Evolutionary conservation across 2,113 vertebrate species (phyloP).

Genomic region (Cololabis saira): DNA sequence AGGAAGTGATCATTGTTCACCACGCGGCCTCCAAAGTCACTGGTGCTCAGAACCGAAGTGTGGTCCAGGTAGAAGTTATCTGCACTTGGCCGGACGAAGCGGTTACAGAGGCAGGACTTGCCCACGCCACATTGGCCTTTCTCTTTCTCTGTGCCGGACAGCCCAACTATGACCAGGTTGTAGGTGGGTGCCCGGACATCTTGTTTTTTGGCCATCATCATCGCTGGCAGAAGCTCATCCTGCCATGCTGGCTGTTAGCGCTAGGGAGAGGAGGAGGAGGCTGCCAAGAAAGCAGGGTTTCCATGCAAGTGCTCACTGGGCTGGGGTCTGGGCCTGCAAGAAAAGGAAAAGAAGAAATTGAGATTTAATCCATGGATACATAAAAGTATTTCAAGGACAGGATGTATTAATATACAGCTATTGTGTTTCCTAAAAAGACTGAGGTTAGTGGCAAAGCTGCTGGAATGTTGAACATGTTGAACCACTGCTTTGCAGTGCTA

Average conservation of each 20-base stretch:
- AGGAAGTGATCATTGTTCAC: slow-evolving; percentile 99
- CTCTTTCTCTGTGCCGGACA: slow-evolving; percentile 98
- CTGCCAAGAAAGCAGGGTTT: slow-evolving; percentile 64
- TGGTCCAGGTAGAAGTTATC: slow-evolving; percentile 96
- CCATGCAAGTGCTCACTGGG: slow-evolving; percentile 75
- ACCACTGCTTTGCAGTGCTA: slow-evolving; percentile 21
- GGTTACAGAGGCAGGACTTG: slow-evolving; percentile 97
- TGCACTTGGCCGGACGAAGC: slow-evolving; percentile 92
- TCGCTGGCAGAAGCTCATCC: slow-evolving; percentile 87
- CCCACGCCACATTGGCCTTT: slow-evolving; percentile 96
- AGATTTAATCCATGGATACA: slow-evolving; percentile 44
- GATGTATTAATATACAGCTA: slow-evolving; percentile 39
- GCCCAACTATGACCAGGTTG: slow-evolving; percentile 93
- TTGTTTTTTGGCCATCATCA: slow-evolving; percentile 99
- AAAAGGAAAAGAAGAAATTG: slow-evolving; percentile 30
- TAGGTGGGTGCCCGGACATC: slow-evolving; percentile 94
- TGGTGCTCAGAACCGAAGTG: slow-evolving; percentile 97
- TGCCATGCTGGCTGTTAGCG: slow-evolving; percentile 82
- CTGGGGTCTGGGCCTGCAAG: slow-evolving; percentile 59
- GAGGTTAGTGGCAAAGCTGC: slow-evolving; percentile 64
- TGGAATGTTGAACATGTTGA: slow-evolving; percentile 50
- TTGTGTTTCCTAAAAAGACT: slow-evolving; percentile 72
- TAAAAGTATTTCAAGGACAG: slow-evolving; percentile 27
- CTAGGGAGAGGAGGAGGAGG: slow-evolving; percentile 67
- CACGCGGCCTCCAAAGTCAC: slow-evolving; percentile 96